Evolutionary conservation across 2,888 invertebrate genomes (phyloP), one percentile per base, ranked within the genome.

Genomic region (Caenorhabditis wallacei): DNA sequence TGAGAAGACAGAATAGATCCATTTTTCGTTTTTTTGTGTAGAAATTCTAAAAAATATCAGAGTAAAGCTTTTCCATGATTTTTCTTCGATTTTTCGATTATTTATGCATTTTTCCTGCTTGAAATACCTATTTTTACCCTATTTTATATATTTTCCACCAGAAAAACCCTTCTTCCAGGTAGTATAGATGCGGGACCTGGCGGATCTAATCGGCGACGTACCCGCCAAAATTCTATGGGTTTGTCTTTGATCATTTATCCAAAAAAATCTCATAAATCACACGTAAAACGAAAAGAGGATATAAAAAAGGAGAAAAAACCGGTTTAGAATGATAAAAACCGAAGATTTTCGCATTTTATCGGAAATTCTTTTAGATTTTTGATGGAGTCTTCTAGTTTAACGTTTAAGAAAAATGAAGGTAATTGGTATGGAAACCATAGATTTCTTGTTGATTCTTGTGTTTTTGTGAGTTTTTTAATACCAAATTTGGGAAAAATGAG

Each of bases 161-260:
- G 2, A 10, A 22, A 18, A 22, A 1, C n/a, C 24, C 11, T 10
- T 40, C 20, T 56, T 71, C 35, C 30, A 72, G 54, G 51, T 64
- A 74, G 74, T 13, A 22, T 64, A 75, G 35, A 66, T 74, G 74
- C 54, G 30, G 24, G 57, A 69, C 53, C 10, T 76, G 61, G 46
- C 66, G 26, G 68, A 76, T 51, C 68, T 76, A 10, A 56, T 76
- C 35, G 76, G 76, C 20, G 68, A 68, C 8, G 46, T 76, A 1
- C 76, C 76, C 4, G 30, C 76, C 0, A 76, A 69, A 40, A 69
- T 76, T 54, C 40, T 76, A 40, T 76, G 76, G 76, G 76, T 76
- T 20, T 68, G 59, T 57, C 2, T 18, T 72, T 48, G 7, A 48
- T 37, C 4, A 40, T 18, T 16, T 48, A 3, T 30, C 18, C 5